A percentile compares a stretch with the other conserved stretches of the same genome.
These are phyloP conservation scores for Solea solea DNA, from an alignment of 2,113 vertebrate genomes.

Conservation along the genomic window DNA sequence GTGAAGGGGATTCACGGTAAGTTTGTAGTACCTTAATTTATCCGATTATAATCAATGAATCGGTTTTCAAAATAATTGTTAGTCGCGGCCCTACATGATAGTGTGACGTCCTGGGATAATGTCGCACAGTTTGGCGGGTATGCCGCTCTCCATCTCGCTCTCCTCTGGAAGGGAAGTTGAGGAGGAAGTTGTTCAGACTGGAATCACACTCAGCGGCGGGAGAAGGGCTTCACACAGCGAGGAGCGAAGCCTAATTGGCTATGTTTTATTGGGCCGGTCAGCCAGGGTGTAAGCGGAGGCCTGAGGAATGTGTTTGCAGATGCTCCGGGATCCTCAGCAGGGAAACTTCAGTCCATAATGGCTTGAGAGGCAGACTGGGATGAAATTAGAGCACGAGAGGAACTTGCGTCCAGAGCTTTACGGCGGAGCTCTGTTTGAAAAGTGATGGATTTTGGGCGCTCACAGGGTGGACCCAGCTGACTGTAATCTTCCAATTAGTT, in stretches of 20 bases:
- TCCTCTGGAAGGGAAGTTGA: slow-evolving; percentile 41
- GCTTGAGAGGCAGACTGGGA: slow-evolving; percentile 34
- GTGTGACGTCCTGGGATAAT: neutral
- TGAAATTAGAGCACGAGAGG: slow-evolving; percentile 41
- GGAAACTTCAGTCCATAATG: slow-evolving; percentile 49
- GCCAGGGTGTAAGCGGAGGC: slow-evolving; percentile 61
- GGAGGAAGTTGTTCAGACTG: slow-evolving; percentile 66
- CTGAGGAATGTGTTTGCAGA: slow-evolving; percentile 68
- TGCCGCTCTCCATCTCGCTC: slow-evolving; percentile 31
- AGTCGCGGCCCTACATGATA: too few species aligned
- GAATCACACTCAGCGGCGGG: slow-evolving; percentile 63
- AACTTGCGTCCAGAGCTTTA: slow-evolving; percentile 33
- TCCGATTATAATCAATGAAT: too few species aligned
- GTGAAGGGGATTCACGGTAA: too few species aligned
- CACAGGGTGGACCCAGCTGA: slow-evolving; percentile 40
- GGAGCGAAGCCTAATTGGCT: slow-evolving; percentile 66
- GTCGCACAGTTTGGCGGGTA: slow-evolving; percentile 33
- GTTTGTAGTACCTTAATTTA: too few species aligned
- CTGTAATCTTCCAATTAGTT: slow-evolving; percentile 65
- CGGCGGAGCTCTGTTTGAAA: slow-evolving; percentile 32
- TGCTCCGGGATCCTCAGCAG: slow-evolving; percentile 51
- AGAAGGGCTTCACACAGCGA: slow-evolving; percentile 57
- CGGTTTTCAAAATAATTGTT: too few species aligned
- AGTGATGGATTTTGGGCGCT: slow-evolving; percentile 51
- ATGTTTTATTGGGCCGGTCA: slow-evolving; percentile 63